These are phyloP conservation scores for Meghimatium bilineatum DNA, from an alignment of 2,888 invertebrate species.

Conservation along the genomic window DNA sequence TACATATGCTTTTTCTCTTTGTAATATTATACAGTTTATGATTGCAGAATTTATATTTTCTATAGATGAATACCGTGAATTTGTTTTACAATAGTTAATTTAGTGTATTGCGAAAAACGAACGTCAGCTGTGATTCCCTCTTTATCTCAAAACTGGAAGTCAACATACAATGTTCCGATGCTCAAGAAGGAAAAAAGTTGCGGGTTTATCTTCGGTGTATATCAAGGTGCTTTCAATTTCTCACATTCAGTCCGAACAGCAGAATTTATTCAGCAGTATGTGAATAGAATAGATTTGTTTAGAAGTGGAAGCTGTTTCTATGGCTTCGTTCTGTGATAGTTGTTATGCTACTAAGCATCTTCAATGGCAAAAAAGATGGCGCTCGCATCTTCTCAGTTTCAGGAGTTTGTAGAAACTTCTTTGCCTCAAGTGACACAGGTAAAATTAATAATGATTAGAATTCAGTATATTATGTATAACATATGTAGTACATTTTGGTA, in stretches of 20 bases:
- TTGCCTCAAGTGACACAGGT: constrained; percentile 62
- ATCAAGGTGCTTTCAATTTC: background rate
- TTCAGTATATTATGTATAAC: background rate
- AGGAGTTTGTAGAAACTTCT: constrained; percentile 56
- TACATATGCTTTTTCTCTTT: too few relatives aligned
- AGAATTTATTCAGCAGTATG: constrained; percentile 41
- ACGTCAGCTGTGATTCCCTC: background rate
- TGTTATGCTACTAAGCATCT: constrained; percentile 46
- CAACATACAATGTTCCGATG: constrained; percentile 55
- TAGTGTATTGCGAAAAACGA: background rate
- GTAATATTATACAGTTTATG: too few relatives aligned
- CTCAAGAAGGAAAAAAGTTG: constrained; percentile 13
- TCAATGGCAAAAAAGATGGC: constrained; percentile 55
- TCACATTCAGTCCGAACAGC: background rate
- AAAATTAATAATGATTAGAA: background rate
- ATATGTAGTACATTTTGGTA: background rate
- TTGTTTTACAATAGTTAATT: background rate
- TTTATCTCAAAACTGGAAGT: constrained; percentile 51
- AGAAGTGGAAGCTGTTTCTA: constrained; percentile 38
- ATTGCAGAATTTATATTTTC: too few relatives aligned
- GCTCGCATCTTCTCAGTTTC: constrained; percentile 54
- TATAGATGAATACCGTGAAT: background rate
- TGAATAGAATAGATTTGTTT: constrained; percentile 30
- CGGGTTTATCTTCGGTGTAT: background rate
- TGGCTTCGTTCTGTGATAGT: constrained; percentile 47